Conservation (phyloP, 1,140 invertebrate genomes). For the Andrena cerasifolii region DNA sequence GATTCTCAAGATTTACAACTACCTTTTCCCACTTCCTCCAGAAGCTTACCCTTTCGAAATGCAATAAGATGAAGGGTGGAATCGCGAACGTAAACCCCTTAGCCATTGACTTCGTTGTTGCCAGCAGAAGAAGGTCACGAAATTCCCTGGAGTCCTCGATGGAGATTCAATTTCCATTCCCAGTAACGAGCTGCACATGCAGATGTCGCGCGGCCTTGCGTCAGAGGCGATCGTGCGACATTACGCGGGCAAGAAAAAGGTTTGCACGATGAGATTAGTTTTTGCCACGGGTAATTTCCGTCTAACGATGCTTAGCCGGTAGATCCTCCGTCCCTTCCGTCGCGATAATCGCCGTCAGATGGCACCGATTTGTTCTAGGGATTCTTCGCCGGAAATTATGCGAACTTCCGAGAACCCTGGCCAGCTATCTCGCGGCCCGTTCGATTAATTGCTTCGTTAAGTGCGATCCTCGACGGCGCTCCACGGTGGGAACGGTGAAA, state of each 20-base stretch:
- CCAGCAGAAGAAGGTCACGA: background rate
- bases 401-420: slow-evolving; percentile 22
- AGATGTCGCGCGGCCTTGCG: slow-evolving; percentile 25
- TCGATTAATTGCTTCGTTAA: background rate
- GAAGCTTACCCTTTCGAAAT: too few species aligned
- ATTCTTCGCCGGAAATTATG: slow-evolving; percentile 40
- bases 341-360: slow-evolving; percentile 49
- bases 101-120: too few species aligned
- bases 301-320: slow-evolving; percentile 1
- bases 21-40: too few species aligned
- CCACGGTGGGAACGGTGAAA: background rate
- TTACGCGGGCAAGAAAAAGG: slow-evolving; percentile 4
- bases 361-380: slow-evolving; percentile 48
- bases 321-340: background rate
- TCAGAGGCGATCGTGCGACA: background rate
- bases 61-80: too few species aligned
- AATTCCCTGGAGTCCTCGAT: background rate
- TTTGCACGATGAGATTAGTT: background rate
- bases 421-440: background rate
- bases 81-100: too few species aligned
- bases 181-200: background rate
- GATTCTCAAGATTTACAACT: too few species aligned
- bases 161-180: slow-evolving; percentile 15
- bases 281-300: background rate
- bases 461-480: background rate